Percentiles rank a stretch among this genome's conserved stretches.
Evolutionary conservation across 2,797 vertebrate genomes (phyloP).

Genomic region (Acropternis orthonyx): DNA sequence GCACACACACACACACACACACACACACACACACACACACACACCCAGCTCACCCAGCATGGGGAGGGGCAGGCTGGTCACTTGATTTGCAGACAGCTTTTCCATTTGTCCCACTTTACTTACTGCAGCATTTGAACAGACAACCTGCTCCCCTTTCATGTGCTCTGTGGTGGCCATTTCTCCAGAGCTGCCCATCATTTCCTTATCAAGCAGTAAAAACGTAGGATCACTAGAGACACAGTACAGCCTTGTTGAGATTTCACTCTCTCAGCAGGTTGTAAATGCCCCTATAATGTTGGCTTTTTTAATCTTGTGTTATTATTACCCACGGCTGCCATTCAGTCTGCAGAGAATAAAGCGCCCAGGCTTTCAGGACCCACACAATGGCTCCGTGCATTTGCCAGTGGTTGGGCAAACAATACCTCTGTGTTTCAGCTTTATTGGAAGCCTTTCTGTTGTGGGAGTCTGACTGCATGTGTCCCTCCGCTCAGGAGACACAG

Average conservation of each 20-base stretch:
- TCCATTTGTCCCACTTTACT: conserved; percentile 19
- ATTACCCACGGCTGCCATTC: conserved; percentile 70
- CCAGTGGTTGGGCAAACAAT: conserved; percentile 63
- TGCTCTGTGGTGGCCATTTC: conserved; percentile 35
- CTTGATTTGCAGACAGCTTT: background rate
- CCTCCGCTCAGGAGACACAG: background rate
- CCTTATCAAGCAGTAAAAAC: conserved; percentile 53
- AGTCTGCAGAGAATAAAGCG: conserved; percentile 69
- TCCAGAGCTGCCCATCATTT: conserved; percentile 67
- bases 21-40: background rate
- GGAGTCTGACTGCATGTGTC: conserved; percentile 21
- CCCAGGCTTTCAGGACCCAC: conserved; percentile 58
- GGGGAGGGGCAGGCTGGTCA: background rate
- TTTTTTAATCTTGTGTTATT: conserved; percentile 74
- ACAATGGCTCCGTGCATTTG: conserved; percentile 66
- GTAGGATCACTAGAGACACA: conserved; percentile 48
- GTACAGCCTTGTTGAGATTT: conserved; percentile 64
- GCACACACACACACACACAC: background rate
- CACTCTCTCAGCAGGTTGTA: conserved; percentile 61
- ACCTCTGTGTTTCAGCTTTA: conserved; percentile 61
- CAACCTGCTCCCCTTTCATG: conserved; percentile 29
- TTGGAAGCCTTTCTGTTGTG: conserved; percentile 63
- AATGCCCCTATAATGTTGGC: conserved; percentile 74
- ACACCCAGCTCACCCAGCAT: background rate
- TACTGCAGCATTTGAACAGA: background rate